These are phyloP conservation scores for Mythimna lalbum DNA, from an alignment of 2,888 invertebrate species.

Conservation along the genomic window DNA sequence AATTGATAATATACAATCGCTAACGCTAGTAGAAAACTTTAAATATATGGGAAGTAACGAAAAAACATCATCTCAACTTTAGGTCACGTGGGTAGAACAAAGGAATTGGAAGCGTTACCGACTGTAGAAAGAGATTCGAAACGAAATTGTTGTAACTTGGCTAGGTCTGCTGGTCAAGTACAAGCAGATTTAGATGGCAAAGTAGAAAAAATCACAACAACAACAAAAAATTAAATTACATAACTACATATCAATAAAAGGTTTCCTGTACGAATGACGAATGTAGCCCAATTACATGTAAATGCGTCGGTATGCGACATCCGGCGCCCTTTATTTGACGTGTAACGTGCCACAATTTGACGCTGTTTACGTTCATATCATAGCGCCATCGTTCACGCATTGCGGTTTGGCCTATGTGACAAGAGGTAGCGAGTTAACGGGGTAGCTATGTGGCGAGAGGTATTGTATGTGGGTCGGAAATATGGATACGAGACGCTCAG, in stretches of 20 bases:
- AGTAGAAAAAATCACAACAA: no score
- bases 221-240: background rate
- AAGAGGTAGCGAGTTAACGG: background rate
- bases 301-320: slow-evolving; percentile 46
- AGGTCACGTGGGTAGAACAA: no score
- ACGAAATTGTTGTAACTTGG: no score
- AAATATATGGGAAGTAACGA: no score
- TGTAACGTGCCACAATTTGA: slow-evolving; percentile 56
- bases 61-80: no score
- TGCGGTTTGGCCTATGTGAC: background rate
- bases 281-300: slow-evolving; percentile 59
- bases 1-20: no score
- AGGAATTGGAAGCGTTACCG: no score
- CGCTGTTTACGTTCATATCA: slow-evolving; percentile 57
- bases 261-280: slow-evolving; percentile 23
- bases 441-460: background rate
- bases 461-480: background rate
- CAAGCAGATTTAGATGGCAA: no score
- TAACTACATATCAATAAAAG: slow-evolving; percentile 16
- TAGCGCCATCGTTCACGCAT: slow-evolving; percentile 52
- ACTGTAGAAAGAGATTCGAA: no score
- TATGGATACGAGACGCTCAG: no score
- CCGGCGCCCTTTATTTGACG: slow-evolving; percentile 54
- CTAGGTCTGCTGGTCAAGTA: no score
- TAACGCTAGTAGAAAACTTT: no score